Conservation (phyloP, 2,113 vertebrate species). For the Megalops atlanticus region DNA sequence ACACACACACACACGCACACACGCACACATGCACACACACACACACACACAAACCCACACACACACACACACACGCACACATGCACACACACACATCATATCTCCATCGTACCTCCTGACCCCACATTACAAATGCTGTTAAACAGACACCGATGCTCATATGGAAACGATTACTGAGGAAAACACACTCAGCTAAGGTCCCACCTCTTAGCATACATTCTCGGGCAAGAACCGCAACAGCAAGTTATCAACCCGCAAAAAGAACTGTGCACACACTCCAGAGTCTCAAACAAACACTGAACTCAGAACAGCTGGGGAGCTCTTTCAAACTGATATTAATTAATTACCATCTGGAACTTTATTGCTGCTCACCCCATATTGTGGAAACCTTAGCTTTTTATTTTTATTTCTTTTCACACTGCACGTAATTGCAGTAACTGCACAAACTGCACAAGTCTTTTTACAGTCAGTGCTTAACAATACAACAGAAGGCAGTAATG, state of each 20-base stretch:
- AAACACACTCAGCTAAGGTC: background rate
- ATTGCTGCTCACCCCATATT: background rate
- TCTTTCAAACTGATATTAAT: background rate
- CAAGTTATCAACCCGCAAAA: background rate
- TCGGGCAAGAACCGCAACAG: background rate
- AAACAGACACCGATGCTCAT: background rate
- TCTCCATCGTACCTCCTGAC: background rate
- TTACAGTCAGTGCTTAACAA: background rate
- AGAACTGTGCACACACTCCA: background rate
- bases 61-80: conserved; percentile 8
- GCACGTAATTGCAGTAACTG: background rate
- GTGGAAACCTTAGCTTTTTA: background rate
- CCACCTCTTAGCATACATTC: background rate
- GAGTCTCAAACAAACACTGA: conserved; percentile 3
- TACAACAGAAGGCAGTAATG: background rate
- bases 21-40: no score
- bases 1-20: conserved; percentile 7
- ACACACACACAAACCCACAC: background rate
- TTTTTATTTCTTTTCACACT: background rate
- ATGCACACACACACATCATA: background rate
- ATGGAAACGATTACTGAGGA: background rate
- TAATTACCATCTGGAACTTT: conserved; percentile 6
- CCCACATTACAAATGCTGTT: background rate
- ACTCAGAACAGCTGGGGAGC: conserved; percentile 7
- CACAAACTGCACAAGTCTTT: background rate